A percentile compares a stretch with the other conserved stretches of the same genome.
Conservation (phyloP, 2,888 invertebrate species). For the Tiphia femorata region DNA sequence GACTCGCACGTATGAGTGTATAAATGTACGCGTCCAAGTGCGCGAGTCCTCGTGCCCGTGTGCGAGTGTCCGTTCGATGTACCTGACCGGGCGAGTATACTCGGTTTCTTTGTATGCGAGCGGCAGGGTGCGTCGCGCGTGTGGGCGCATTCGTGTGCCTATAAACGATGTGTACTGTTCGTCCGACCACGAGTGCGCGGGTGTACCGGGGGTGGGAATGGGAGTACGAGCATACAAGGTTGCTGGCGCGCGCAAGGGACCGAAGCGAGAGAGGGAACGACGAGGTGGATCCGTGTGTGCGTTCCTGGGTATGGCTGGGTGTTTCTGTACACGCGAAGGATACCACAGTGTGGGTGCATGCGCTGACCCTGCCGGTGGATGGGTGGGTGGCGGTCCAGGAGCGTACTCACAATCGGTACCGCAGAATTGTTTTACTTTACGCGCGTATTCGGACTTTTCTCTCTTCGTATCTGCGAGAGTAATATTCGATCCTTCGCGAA, state of each 20-base stretch:
- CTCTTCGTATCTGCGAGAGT: too few species aligned
- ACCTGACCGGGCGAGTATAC: too few species aligned
- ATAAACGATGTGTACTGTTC: slow-evolving; percentile 4
- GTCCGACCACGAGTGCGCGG: slow-evolving; percentile 40
- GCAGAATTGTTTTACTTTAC: too few species aligned
- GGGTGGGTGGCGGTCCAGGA: slow-evolving; percentile 56
- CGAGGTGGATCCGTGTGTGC: neutral
- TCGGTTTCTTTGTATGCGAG: neutral
- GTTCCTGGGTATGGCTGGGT: slow-evolving; percentile 4
- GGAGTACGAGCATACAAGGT: neutral
- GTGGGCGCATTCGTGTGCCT: neutral
- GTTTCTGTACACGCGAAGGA: neutral
- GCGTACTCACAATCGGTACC: too few species aligned
- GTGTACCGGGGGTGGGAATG: slow-evolving; percentile 32
- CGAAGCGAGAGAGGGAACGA: slow-evolving; percentile 6
- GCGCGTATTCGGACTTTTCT: too few species aligned
- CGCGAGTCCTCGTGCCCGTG: slow-evolving; percentile 8
- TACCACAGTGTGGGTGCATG: slow-evolving; percentile 35
- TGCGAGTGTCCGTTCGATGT: slow-evolving; percentile 1
- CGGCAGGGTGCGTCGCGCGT: neutral
- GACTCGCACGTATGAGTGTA: slow-evolving; percentile 17
- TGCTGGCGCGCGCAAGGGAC: neutral
- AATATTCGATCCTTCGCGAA: too few species aligned
- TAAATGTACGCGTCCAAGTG: neutral
- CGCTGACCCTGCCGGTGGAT: slow-evolving; percentile 56